Conservation (phyloP, 1,140 invertebrate species). For the Drosophila prosaltans region DNA sequence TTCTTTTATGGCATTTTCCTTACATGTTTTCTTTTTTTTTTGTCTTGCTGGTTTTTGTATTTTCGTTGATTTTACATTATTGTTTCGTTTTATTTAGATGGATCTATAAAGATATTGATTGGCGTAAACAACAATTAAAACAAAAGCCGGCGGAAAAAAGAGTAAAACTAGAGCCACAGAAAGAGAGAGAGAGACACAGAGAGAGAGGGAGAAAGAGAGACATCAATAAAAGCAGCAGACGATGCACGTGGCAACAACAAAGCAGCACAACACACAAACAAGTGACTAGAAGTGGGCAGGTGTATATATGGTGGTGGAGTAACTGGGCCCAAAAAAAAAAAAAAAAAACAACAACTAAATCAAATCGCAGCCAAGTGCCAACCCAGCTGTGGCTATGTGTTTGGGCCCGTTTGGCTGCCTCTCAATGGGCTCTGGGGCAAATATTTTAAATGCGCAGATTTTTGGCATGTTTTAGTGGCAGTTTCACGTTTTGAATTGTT, state of each 20-base stretch:
- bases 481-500: conserved; percentile 79
- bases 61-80: conserved; percentile 22
- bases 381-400: background rate
- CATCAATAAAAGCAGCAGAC: conserved; percentile 33
- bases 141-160: conserved; percentile 35
- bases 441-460: conserved; percentile 81
- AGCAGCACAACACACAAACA: conserved; percentile 11
- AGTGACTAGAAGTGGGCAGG: conserved; percentile 23
- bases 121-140: conserved; percentile 49
- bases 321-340: conserved; percentile 1
- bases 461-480: conserved; percentile 81
- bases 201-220: conserved; percentile 37
- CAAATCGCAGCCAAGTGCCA: conserved; percentile 76
- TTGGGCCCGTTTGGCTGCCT: conserved; percentile 49
- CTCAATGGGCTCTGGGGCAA: conserved; percentile 79
- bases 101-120: conserved; percentile 58
- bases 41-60: conserved; percentile 8
- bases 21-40: conserved; percentile 22
- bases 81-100: conserved; percentile 43
- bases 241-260: conserved; percentile 44
- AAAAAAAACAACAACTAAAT: conserved; percentile 67
- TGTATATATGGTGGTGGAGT: conserved; percentile 27
- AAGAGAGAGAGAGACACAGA: conserved; percentile 32
- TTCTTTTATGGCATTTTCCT: conserved; percentile 20
- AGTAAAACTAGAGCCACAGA: conserved; percentile 25